Evolutionary conservation across 2,888 invertebrate genomes (phyloP).

Genomic region (Drosophila paranaensis): DNA sequence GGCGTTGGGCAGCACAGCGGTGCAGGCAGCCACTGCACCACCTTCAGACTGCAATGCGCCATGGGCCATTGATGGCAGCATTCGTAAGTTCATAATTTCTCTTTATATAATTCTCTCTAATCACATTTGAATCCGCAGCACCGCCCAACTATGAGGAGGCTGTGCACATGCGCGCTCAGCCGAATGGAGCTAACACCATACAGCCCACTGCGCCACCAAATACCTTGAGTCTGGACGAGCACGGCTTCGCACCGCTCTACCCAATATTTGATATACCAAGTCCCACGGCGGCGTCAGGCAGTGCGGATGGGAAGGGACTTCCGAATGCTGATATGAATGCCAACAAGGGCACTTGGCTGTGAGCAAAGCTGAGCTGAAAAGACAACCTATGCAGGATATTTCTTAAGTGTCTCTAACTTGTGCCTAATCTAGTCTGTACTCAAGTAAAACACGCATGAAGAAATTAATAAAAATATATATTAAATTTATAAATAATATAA

Average conservation of each 20-base stretch:
- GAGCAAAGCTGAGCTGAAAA: background rate
- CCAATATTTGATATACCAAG: constrained; percentile 77
- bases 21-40: constrained; percentile 25
- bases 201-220: constrained; percentile 46
- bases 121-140: constrained; percentile 52
- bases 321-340: constrained; percentile 36
- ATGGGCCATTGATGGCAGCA: constrained; percentile 59
- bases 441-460: no score
- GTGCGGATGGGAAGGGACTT: constrained; percentile 20
- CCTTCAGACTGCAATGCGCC: constrained; percentile 30
- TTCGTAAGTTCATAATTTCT: constrained; percentile 50
- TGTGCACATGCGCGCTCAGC: constrained; percentile 65
- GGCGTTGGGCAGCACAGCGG: constrained; percentile 7
- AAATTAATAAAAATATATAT: background rate
- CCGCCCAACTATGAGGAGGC: constrained; percentile 83
- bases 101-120: background rate
- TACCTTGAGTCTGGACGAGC: constrained; percentile 53
- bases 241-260: constrained; percentile 73
- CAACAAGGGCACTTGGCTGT: constrained; percentile 67
- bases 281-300: constrained; percentile 47
- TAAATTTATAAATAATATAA: background rate
- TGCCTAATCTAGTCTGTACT: constrained; percentile 5
- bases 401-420: background rate
- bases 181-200: background rate
- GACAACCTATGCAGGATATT: background rate